A percentile compares a stretch with the other conserved stretches of the same genome.
phyloP scores from a whole-genome alignment of 2,797 vertebrate species.

The Urocyon cinereoargenteus region DNA sequence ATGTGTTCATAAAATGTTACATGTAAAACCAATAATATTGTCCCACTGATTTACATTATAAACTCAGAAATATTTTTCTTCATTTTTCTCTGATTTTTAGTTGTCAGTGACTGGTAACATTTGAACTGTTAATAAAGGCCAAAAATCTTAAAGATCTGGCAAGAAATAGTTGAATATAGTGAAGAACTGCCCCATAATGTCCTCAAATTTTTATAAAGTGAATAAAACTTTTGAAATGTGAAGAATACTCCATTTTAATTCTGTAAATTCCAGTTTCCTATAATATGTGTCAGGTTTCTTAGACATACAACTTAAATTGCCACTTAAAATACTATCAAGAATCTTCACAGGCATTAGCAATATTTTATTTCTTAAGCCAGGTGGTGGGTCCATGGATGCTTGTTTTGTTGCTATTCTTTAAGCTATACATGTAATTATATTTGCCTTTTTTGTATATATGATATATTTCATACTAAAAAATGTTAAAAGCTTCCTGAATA shows the following conservation, averaged over 20 bases:
- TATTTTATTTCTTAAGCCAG: conserved; percentile 57
- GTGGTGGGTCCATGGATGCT: background rate
- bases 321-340: conserved; percentile 36
- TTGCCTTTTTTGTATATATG: conserved; percentile 57
- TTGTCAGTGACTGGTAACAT: background rate
- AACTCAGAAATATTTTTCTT: background rate
- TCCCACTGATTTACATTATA: background rate
- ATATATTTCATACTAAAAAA: conserved; percentile 70
- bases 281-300: conserved; percentile 31
- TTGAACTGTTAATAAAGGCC: background rate
- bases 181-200: background rate
- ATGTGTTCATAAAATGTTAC: background rate
- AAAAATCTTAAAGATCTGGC: background rate
- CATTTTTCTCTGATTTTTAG: background rate
- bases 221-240: conserved; percentile 26
- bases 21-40: conserved; percentile 5
- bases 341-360: background rate
- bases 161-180: conserved; percentile 11
- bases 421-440: conserved; percentile 63
- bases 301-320: background rate
- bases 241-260: conserved; percentile 1
- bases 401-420: conserved; percentile 59
- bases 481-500: conserved; percentile 67
- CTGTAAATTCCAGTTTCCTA: conserved; percentile 49
- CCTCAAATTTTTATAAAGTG: background rate